These are phyloP conservation scores for Pristionchus pacificus DNA, from an alignment of 1,140 invertebrate genomes.

Conservation along the genomic window DNA sequence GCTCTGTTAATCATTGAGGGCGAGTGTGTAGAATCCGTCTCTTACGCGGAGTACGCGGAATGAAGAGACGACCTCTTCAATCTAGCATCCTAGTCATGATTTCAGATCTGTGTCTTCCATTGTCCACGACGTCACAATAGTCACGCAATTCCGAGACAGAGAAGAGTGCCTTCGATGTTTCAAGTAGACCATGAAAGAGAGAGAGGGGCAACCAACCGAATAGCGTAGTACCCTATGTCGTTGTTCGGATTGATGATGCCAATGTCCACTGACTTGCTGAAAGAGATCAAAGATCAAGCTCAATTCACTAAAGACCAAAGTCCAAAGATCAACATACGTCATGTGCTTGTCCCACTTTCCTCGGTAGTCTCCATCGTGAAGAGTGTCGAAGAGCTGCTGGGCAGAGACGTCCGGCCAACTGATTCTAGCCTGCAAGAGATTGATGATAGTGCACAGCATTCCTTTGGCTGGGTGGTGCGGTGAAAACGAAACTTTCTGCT, in stretches of 20 bases:
- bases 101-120: too few relatives aligned
- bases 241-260: conserved; percentile 85
- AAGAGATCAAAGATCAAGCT: too few relatives aligned
- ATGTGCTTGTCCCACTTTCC: conserved; percentile 72
- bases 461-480: too few relatives aligned
- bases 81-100: too few relatives aligned
- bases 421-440: conserved; percentile 65
- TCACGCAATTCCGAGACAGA: too few relatives aligned
- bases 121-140: too few relatives aligned
- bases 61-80: too few relatives aligned
- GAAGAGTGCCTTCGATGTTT: too few relatives aligned
- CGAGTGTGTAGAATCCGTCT: too few relatives aligned
- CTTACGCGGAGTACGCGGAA: too few relatives aligned
- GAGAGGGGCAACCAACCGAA: conserved; percentile 63
- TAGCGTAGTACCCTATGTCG: conserved; percentile 84
- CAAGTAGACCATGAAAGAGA: not conserved
- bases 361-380: conserved; percentile 80
- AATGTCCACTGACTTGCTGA: conserved; percentile 78
- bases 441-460: not conserved
- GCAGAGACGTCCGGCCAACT: conserved; percentile 72
- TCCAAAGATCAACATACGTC: conserved; percentile 52
- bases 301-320: not conserved
- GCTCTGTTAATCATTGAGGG: too few relatives aligned
- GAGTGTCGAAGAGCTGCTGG: conserved; percentile 76
- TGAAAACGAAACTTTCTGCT: too few relatives aligned